A percentile compares a stretch with the other conserved stretches of the same genome.
These are phyloP conservation scores for Mystacides longicornis DNA, from an alignment of 2,888 invertebrate genomes.

Conservation along the genomic window DNA sequence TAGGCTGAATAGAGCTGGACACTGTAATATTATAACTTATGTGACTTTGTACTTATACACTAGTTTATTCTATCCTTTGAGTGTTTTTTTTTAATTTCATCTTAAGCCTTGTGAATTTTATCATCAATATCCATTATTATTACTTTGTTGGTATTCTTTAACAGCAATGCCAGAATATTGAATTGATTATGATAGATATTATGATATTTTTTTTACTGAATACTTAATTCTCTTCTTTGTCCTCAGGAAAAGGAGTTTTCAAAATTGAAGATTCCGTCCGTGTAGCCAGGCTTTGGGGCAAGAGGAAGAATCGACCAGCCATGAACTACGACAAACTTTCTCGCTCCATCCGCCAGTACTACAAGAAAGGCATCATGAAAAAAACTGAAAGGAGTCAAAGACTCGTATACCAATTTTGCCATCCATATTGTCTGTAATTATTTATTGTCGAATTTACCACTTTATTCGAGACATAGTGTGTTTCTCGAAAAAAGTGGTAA, in stretches of 20 bases:
- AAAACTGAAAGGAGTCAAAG: constrained; percentile 97
- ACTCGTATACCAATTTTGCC: constrained; percentile 97
- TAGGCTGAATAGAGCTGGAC: too few relatives aligned
- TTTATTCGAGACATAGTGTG: constrained; percentile 7
- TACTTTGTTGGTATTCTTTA: too few relatives aligned
- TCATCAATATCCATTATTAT: too few relatives aligned
- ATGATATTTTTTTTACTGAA: too few relatives aligned
- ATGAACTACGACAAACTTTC: constrained; percentile 99
- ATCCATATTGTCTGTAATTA: constrained; percentile 78
- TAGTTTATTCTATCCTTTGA: too few relatives aligned
- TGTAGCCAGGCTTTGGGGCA: constrained; percentile 97
- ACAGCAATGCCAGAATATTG: too few relatives aligned
- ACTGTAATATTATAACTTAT: too few relatives aligned
- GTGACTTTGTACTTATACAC: too few relatives aligned
- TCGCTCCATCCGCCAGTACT: constrained; percentile 95
- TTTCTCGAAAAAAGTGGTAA: constrained; percentile 7
- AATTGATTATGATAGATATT: too few relatives aligned
- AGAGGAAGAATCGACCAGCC: constrained; percentile 94
- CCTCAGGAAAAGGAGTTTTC: constrained; percentile 78
- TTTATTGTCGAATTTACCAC: constrained; percentile 3
- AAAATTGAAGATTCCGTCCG: constrained; percentile 98
- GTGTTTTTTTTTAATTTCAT: too few relatives aligned
- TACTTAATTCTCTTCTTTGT: too few relatives aligned
- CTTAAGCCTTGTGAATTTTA: too few relatives aligned
- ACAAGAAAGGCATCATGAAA: constrained; percentile 99